Percentiles rank a stretch among this genome's conserved stretches.
These are phyloP conservation scores for Liolophura sinensis DNA, from an alignment of 1,140 invertebrate species.

Conservation along the genomic window DNA sequence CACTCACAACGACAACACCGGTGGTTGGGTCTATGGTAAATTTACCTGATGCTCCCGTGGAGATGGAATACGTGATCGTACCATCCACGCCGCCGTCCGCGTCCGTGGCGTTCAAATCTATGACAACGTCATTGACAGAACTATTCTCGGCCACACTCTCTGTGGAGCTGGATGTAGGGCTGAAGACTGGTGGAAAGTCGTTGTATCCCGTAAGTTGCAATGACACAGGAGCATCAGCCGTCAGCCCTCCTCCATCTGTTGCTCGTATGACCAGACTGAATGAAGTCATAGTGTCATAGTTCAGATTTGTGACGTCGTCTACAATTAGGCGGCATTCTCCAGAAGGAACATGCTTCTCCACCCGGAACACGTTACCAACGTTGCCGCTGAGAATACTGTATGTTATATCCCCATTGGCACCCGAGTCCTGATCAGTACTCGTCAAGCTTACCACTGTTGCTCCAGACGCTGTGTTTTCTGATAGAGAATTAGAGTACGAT, in stretches of 20 bases:
- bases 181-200: slow-evolving; percentile 86
- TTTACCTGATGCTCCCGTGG: slow-evolving; percentile 23
- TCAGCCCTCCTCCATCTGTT: slow-evolving; percentile 21
- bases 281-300: slow-evolving; percentile 77
- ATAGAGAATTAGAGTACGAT: slow-evolving; percentile 66
- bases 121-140: slow-evolving; percentile 9
- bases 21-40: slow-evolving; percentile 27
- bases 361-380: too few species aligned
- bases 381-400: too few species aligned
- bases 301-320: slow-evolving; percentile 70
- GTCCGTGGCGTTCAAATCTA: slow-evolving; percentile 5
- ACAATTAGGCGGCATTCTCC: slow-evolving; percentile 9
- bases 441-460: too few species aligned
- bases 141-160: slow-evolving; percentile 20
- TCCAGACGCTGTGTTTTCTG: slow-evolving; percentile 12
- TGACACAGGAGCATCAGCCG: slow-evolving; percentile 16
- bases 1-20: slow-evolving; percentile 23
- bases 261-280: slow-evolving; percentile 82
- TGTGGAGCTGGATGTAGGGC: slow-evolving; percentile 13
- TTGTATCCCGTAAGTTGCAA: slow-evolving; percentile 73
- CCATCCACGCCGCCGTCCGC: background rate
- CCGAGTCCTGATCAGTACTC: too few species aligned
- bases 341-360: too few species aligned
- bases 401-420: too few species aligned
- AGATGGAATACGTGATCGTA: slow-evolving; percentile 1